Base-by-base conservation (phyloP, 2,797 vertebrate species). In the Spinus pinus region DNA sequence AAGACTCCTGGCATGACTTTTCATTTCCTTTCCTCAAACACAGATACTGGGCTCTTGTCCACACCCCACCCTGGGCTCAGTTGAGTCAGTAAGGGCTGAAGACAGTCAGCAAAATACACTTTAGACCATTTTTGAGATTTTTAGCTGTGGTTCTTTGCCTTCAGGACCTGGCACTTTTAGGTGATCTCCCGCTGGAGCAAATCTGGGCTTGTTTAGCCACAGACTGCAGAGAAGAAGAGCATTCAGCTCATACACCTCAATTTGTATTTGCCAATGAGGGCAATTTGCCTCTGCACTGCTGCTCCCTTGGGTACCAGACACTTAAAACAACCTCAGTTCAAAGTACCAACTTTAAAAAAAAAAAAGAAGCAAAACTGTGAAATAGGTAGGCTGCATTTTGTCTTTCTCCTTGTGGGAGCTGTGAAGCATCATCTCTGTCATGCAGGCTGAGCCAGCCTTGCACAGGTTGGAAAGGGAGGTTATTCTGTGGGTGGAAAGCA, bases 61-160 rank as follows among this genome's bases (percentile, higher is more conserved):
- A 4, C 0, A 0, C 5, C 20, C 23, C 9, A 13, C 6, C 19
- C 5, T 37, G 4, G 1, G 5, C 27, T 57, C 27, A 35, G 10
- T 7, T 24, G 8, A 9, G 9, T 42, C 41, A 42, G 17, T 22
- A 37, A 49, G 10, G 28, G 17, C 16, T 2, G 21, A 66, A 81
- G 23, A 31, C 7, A 33, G n/a, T 33, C n/a, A 23, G 21, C 1
- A 3, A 53, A 89, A 57, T 2, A 23, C 1, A 16, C 37, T 49
- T 65, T 28, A 58, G 9, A 33, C 3, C 3, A 8, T 57, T 90
- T 57, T 57, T 78, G 44, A 67, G 65, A 50, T 25, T n/a, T 17
- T 71, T 33, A 72, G 39, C 66, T 14, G 42, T 24, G 50, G 23
- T 61, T 69, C 50, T 66, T 75, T 79, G 57, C 67, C 24, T 41